Evolutionary conservation across 2,797 vertebrate species (phyloP).

Genomic region (Pyrocephalus nanus): DNA sequence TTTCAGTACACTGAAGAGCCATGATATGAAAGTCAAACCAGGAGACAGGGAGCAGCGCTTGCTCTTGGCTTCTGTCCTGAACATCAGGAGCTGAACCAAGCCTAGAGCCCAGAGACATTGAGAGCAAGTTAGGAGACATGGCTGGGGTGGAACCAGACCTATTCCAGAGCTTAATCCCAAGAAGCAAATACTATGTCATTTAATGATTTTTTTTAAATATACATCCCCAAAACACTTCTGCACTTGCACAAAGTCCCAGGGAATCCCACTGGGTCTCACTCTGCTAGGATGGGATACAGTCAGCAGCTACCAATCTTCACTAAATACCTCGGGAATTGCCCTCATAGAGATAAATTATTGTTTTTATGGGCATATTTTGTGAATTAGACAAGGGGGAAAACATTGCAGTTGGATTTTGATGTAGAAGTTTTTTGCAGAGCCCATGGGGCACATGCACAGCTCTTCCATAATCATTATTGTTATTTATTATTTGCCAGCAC

Average conservation of each 20-base stretch:
- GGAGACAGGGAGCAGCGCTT: background rate
- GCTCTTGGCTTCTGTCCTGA: background rate
- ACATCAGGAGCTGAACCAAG: background rate
- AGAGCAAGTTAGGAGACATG: background rate
- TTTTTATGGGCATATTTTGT: slow-evolving; percentile 24
- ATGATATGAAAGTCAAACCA: slow-evolving; percentile 12
- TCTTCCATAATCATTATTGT: background rate
- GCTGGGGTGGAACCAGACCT: background rate
- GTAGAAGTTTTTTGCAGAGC: slow-evolving; percentile 18
- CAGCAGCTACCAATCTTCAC: background rate
- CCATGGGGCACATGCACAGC: background rate
- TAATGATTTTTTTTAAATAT: background rate
- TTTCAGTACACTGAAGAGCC: background rate
- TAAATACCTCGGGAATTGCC: slow-evolving; percentile 1
- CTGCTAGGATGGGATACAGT: background rate
- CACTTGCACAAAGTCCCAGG: background rate
- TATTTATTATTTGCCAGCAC: slow-evolving; percentile 22
- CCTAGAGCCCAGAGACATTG: background rate
- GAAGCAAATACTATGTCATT: background rate
- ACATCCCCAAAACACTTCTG: background rate
- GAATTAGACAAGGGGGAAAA: slow-evolving; percentile 49
- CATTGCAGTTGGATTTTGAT: slow-evolving; percentile 11
- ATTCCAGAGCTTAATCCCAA: background rate
- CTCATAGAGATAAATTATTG: slow-evolving; percentile 12
- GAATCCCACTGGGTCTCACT: background rate